A percentile compares a stretch with the other conserved stretches of the same genome.
Evolutionary conservation across 2,797 vertebrate genomes (phyloP).

Genomic region (Mus caroli): DNA sequence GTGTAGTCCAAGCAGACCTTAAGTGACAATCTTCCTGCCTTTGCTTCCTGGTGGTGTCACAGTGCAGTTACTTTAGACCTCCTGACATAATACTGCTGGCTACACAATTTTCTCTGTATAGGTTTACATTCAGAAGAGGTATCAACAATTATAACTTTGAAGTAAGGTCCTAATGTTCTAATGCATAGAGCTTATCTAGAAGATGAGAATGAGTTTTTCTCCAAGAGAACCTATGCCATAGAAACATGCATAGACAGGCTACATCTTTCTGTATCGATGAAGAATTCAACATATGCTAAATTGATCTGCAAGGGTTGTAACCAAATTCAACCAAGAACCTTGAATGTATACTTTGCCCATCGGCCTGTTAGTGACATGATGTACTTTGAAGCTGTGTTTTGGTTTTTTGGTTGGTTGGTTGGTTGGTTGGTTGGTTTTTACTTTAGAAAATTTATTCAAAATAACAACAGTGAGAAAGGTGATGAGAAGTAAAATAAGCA

Average conservation of each 20-base stretch:
- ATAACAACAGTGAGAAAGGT: neutral
- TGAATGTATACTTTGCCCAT: neutral
- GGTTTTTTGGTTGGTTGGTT: too few relatives aligned
- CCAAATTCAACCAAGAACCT: neutral
- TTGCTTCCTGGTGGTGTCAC: neutral
- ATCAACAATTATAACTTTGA: conserved; percentile 9
- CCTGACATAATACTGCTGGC: neutral
- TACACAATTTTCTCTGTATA: neutral
- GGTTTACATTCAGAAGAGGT: neutral
- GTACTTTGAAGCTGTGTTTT: neutral
- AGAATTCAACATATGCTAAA: neutral
- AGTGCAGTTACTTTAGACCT: neutral
- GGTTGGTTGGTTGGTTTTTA: too few relatives aligned
- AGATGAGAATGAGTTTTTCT: neutral
- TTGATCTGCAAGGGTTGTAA: neutral
- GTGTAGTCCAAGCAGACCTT: neutral
- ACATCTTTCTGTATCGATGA: neutral
- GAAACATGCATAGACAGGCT: neutral
- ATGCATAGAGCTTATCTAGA: neutral
- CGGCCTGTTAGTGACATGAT: neutral
- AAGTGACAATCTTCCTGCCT: neutral
- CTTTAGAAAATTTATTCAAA: neutral
- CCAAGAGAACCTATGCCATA: neutral
- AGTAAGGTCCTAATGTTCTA: neutral
- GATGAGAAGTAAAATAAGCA: neutral